Evolutionary conservation across 30 jellyfish, hydroid and myxozoan genomes (phyloP), one percentile per base, ranked within the genome.

Genomic region (Aurelia sp.): DNA sequence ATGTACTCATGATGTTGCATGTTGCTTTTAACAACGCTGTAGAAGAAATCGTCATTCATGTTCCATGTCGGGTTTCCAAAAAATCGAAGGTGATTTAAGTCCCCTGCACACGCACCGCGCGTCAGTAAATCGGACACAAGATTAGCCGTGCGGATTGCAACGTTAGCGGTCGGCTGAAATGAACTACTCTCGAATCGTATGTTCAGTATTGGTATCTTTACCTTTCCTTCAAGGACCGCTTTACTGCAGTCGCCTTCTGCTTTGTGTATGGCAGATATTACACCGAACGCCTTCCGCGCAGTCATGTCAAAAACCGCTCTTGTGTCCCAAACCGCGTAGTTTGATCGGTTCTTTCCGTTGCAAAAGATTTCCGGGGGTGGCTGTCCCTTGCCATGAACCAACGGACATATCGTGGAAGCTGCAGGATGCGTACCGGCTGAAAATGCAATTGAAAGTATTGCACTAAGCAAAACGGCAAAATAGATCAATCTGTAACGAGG

Each of bases 71-170:
- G 83, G 37, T 79, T 72, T 21, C 87, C 91, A 35, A 3, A 53
- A 27, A 74, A 74, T 11, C 21, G 31, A 10, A 82, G 82, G 52
- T 70, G 41, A n/a, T 51, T 68, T 3, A 71, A 58, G 27, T 87
- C 62, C 11, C 91, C 91, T 0, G 63, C 85, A 51, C 96, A 87
- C 13, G 89, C 82, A 30, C 96, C 96, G 62, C 73, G 79, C 68
- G 84, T 87, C 76, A 87, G 47, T 11, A 87, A 22, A 41, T 78
- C 96, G 0, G 96, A 87, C 76, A 87, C 73, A 62, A 77, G 44
- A 62, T 87, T 87, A 2, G 96, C 96, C 83, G 91, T 77, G 82
- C 96, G 96, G 30, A 87, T 62, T 4, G 96, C 96, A 19, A 74
- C 85, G 18, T 78, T 64, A 21, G 91, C 91, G 18, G 63, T 67